These are phyloP conservation scores for Amphilophus citrinellus DNA, from an alignment of 2,113 vertebrate genomes.

Conservation along the genomic window DNA sequence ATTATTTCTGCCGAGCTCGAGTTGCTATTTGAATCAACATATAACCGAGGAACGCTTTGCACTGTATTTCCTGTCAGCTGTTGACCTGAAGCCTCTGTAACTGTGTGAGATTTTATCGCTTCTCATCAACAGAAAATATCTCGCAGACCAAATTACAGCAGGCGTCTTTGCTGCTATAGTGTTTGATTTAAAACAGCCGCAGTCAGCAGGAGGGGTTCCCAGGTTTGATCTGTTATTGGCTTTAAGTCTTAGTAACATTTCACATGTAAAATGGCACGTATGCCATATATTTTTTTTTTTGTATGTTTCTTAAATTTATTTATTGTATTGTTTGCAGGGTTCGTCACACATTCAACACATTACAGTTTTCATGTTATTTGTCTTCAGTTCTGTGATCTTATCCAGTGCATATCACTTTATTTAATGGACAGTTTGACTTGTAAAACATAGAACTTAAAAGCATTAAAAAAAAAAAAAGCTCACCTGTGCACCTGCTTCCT, in stretches of 20 bases:
- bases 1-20: not conserved
- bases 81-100: not conserved
- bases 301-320: conserved; percentile 2
- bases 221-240: not conserved
- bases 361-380: too few species aligned
- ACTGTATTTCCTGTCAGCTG: not conserved
- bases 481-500: not conserved
- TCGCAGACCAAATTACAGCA: not conserved
- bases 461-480: not conserved
- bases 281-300: not conserved
- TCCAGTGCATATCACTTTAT: not conserved
- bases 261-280: not conserved
- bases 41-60: not conserved
- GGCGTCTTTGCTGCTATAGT: not conserved
- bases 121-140: not conserved
- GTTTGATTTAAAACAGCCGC: not conserved
- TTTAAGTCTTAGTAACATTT: not conserved
- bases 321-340: conserved; percentile 9
- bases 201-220: not conserved
- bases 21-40: conserved; percentile 3
- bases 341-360: not conserved
- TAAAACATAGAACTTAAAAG: not conserved
- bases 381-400: not conserved
- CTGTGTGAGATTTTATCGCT: not conserved
- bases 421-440: not conserved